These are phyloP conservation scores for Gouania willdenowi DNA, from an alignment of 2,797 vertebrate genomes.

Conservation along the genomic window DNA sequence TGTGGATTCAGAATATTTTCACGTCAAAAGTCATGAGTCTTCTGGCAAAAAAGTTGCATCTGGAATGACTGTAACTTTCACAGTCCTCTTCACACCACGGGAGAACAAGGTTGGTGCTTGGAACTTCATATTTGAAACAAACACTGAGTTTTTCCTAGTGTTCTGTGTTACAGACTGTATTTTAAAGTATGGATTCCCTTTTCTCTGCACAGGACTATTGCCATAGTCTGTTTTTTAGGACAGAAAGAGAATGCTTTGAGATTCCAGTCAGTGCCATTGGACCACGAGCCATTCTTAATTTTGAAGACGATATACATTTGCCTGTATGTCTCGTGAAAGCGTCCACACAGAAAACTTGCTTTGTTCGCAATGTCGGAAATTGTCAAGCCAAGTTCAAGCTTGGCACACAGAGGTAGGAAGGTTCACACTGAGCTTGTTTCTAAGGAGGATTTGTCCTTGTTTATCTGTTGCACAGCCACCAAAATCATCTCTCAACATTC, in stretches of 20 bases:
- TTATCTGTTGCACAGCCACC: not conserved
- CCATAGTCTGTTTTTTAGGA: conserved; percentile 79
- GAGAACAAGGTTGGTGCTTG: conserved; percentile 84
- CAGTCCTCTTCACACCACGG: conserved; percentile 77
- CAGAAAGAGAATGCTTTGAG: conserved; percentile 84
- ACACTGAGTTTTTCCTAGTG: too few species aligned
- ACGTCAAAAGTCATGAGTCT: too few species aligned
- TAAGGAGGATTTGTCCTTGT: too few species aligned
- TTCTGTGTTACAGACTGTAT: too few species aligned
- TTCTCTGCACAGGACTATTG: conserved; percentile 78
- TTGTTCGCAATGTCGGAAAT: conserved; percentile 82
- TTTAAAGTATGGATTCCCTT: too few species aligned
- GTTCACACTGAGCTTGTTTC: not conserved
- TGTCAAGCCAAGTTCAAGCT: conserved; percentile 76
- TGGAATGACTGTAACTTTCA: conserved; percentile 68
- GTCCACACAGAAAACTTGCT: conserved; percentile 78
- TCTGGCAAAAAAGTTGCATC: conserved; percentile 81
- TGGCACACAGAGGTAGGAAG: conserved; percentile 72
- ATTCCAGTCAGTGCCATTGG: conserved; percentile 84
- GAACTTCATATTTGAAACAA: too few species aligned
- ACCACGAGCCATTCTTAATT: conserved; percentile 83
- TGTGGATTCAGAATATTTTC: conserved; percentile 82
- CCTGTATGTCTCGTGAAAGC: conserved; percentile 81
- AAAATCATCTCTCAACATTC: not conserved
- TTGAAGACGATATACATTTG: conserved; percentile 81